Evolutionary conservation across 2,113 vertebrate genomes (phyloP), one percentile per base, ranked within the genome.

Genomic region (Alethe diademata): DNA sequence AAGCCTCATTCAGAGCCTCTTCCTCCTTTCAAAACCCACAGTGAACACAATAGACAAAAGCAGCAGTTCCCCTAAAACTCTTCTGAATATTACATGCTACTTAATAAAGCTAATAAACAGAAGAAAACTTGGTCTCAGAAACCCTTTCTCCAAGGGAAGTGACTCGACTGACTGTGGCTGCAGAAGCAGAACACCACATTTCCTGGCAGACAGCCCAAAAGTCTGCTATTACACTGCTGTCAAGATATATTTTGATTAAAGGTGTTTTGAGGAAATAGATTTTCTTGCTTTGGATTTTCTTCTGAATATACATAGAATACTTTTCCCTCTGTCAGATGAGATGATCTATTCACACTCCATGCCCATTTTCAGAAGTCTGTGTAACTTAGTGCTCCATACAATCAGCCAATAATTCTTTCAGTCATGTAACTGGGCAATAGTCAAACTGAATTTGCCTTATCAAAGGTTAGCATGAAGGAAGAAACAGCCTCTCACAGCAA

Each of bases 241-340:
- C 78, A 80, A 89, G 64, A 67, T n/a, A 20, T 12, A 80, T 80
- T 92, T 84, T 80, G 89, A 86, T 94, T 83, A 84, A 84, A 95
- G 56, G 35, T 89, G 72, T 80, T 95, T 86, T 96, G 51, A 92
- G 76, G 90, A 95, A 96, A 89, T 67, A 36, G 43, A 67, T 80
- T 89, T 87, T 90, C 48, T 93, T 71, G 61, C 81, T 85, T 93
- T 67, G 51, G 57, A 47, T 85, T 79, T 83, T 78, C 64, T 86
- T 53, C 78, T 76, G 23, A 70, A 58, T 58, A 84, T 35, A 54
- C 82, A 88, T 4, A 48, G 67, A 90, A 92, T 66, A 70, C 45
- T 86, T 76, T 25, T 51, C 38, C 54, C 42, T 36, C 53, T 74
- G 67, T 73, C 72, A 86, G 71, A 54, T 29, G 67, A 78, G 82